phyloP scores from a whole-genome alignment of 2,888 invertebrate genomes.

The Drosophila colorata region DNA sequence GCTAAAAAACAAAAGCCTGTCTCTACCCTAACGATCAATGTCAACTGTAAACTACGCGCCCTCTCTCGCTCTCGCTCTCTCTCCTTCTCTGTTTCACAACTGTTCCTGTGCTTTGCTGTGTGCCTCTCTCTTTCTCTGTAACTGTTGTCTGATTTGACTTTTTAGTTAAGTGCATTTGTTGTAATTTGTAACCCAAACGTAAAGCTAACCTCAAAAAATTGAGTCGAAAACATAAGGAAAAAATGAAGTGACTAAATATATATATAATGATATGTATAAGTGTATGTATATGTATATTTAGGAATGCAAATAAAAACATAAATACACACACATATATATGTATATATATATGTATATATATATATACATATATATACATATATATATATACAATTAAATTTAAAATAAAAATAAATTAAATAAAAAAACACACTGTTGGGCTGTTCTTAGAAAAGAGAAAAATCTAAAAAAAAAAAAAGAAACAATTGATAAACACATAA shows the following conservation, averaged over 20 bases:
- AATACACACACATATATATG: conserved; percentile 31
- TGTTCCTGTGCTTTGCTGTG: conserved; percentile 5
- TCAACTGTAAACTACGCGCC: neutral
- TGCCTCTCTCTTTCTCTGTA: conserved; percentile 3
- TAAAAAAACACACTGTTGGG: conserved; percentile 71
- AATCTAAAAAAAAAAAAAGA: conserved; percentile 24
- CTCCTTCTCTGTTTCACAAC: conserved; percentile 7
- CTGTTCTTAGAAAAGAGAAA: conserved; percentile 78
- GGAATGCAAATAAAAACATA: conserved; percentile 21
- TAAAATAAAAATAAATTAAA: conserved; percentile 22
- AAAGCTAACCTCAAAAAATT: conserved; percentile 47
- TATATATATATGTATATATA: no score
- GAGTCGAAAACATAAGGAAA: conserved; percentile 37
- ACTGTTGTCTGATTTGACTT: conserved; percentile 16
- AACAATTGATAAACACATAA: conserved; percentile 26
- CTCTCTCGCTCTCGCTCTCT: neutral
- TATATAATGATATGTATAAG: conserved; percentile 28
- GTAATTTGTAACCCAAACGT: conserved; percentile 42
- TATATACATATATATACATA: conserved; percentile 30
- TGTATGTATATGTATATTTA: conserved; percentile 30
- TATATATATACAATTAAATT: conserved; percentile 38
- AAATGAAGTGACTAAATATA: conserved; percentile 40
- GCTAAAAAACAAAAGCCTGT: neutral
- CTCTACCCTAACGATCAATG: neutral
- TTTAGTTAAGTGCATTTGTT: conserved; percentile 45